Percentiles rank a stretch among this genome's conserved stretches.
Conservation (phyloP, 2,888 invertebrate genomes). For the Drosophila rellima region DNA sequence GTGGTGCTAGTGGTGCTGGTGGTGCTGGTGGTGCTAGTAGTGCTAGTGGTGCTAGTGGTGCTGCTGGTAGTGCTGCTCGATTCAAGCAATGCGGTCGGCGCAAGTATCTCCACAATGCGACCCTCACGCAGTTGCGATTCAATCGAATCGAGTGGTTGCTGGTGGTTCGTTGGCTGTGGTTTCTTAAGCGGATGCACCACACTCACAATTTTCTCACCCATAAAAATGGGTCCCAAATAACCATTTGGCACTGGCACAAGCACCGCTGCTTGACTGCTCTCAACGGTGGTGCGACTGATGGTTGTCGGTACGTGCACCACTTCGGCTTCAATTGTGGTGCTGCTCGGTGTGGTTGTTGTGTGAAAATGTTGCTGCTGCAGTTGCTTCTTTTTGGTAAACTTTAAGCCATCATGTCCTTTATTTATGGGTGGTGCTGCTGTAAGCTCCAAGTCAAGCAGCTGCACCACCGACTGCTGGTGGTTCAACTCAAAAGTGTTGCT, state of each 20-base stretch:
- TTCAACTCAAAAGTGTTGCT: constrained; percentile 45
- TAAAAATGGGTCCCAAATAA: constrained; percentile 84
- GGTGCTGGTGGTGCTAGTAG: neutral
- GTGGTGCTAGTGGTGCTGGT: constrained; percentile 25
- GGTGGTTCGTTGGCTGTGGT: constrained; percentile 47
- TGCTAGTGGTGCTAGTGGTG: neutral
- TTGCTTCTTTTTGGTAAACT: constrained; percentile 84
- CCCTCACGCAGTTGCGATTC: constrained; percentile 74
- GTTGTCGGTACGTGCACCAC: neutral
- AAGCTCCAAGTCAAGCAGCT: constrained; percentile 74
- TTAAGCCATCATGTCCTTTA: constrained; percentile 84
- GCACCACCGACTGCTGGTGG: constrained; percentile 54
- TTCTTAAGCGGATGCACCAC: constrained; percentile 68
- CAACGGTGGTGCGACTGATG: constrained; percentile 1
- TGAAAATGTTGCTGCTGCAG: constrained; percentile 81
- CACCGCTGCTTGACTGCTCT: constrained; percentile 10
- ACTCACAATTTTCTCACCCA: constrained; percentile 83
- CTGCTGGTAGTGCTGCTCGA: constrained; percentile 4
- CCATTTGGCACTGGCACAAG: constrained; percentile 77
- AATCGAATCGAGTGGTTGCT: constrained; percentile 53
- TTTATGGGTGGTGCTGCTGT: constrained; percentile 55
- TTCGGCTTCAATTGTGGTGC: constrained; percentile 11
- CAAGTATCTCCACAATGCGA: constrained; percentile 82
- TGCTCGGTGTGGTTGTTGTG: constrained; percentile 27
- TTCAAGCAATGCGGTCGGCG: constrained; percentile 72